These are phyloP conservation scores for Tapirus terrestris DNA, from an alignment of 2,113 vertebrate genomes.

Conservation along the genomic window DNA sequence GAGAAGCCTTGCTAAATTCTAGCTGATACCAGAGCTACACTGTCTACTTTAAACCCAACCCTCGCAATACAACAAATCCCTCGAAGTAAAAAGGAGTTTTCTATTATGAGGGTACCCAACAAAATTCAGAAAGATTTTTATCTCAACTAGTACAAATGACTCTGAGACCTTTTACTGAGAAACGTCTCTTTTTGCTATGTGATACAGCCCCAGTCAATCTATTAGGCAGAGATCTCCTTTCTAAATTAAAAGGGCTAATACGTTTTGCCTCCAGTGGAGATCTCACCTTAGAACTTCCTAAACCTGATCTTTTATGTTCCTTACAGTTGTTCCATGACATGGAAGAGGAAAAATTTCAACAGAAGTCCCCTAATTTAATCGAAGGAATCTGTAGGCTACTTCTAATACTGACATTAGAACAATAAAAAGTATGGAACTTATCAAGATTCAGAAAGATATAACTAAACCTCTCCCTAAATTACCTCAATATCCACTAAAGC, in stretches of 20 bases:
- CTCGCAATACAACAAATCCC: neutral
- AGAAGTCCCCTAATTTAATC: neutral
- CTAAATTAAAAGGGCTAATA: too few species aligned
- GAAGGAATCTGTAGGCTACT: neutral
- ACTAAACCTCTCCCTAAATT: neutral
- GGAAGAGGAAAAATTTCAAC: neutral
- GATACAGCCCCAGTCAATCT: neutral
- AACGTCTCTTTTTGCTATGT: neutral
- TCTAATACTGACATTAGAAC: neutral
- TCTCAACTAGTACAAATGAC: neutral
- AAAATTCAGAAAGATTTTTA: neutral
- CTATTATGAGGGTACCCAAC: neutral
- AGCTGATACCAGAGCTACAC: neutral
- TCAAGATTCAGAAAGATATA: neutral
- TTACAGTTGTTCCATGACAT: neutral
- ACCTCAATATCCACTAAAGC: neutral
- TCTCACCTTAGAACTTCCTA: too few species aligned
- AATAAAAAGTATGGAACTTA: neutral
- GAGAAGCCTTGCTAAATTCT: neutral
- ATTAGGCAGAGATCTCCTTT: too few species aligned
- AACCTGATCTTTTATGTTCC: neutral
- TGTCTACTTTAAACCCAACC: neutral
- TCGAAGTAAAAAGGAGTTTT: neutral
- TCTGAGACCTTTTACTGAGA: neutral
- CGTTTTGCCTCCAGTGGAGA: too few species aligned